Evolutionary conservation across 2,797 vertebrate genomes (phyloP).

Genomic region (Momotus momota): DNA sequence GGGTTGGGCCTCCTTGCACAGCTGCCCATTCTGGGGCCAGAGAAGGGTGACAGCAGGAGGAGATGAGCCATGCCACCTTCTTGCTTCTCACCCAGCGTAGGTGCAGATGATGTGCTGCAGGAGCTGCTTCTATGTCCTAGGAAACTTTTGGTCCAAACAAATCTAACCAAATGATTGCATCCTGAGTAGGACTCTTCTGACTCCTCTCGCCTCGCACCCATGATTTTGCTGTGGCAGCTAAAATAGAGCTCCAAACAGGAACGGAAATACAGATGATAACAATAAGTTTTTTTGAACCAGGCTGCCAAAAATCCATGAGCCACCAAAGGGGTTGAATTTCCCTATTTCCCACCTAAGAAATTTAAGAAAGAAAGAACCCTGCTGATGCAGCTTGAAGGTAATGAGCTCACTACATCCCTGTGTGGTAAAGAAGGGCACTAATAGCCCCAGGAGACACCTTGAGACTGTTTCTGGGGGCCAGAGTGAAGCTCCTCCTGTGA

Average conservation of each 20-base stretch:
- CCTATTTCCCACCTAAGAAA: background rate
- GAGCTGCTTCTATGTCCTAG: background rate
- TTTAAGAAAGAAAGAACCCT: background rate
- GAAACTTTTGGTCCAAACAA: background rate
- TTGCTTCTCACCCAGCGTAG: background rate
- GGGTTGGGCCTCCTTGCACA: background rate
- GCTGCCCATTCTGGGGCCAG: background rate
- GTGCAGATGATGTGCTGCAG: background rate
- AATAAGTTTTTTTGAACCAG: background rate
- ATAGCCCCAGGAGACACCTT: background rate
- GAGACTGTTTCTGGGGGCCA: background rate
- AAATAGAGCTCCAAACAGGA: background rate
- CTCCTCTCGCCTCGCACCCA: rapidly evolving
- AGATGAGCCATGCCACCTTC: background rate
- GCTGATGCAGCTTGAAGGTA: background rate
- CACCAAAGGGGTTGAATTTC: background rate
- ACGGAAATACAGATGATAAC: background rate
- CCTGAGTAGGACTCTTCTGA: background rate
- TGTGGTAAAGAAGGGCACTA: background rate
- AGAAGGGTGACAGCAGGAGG: background rate
- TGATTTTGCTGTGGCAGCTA: background rate
- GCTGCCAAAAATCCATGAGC: background rate
- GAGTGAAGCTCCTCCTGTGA: background rate
- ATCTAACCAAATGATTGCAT: background rate
- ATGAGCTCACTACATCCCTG: background rate